Conservation (phyloP, 1,140 invertebrate genomes). For the Riptortus pedestris region DNA sequence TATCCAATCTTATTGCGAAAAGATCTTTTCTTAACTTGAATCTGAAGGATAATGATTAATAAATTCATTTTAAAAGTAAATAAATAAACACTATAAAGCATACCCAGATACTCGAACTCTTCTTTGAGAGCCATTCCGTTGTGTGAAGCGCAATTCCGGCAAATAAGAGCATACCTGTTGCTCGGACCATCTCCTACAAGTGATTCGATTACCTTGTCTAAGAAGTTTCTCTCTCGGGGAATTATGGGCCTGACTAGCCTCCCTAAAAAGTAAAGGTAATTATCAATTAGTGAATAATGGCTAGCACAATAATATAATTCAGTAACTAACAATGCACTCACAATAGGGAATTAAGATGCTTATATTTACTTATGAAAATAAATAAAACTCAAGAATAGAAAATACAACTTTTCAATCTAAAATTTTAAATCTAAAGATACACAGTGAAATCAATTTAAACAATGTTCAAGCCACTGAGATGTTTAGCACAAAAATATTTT, state of each 20-base stretch:
- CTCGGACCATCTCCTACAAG: conserved; percentile 89
- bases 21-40: too few species aligned
- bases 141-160: conserved; percentile 76
- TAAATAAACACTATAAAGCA: conserved; percentile 32
- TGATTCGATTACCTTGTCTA: conserved; percentile 88
- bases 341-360: background rate
- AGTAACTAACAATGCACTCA: background rate
- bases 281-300: too few species aligned
- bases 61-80: too few species aligned
- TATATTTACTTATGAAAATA: too few species aligned
- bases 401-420: too few species aligned
- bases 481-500: too few species aligned
- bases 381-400: too few species aligned
- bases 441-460: too few species aligned
- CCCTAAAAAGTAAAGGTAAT: conserved; percentile 18
- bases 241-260: conserved; percentile 41
- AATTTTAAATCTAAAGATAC: too few species aligned
- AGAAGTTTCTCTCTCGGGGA: conserved; percentile 49
- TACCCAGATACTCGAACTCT: conserved; percentile 87
- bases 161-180: conserved; percentile 90
- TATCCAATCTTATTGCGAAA: too few species aligned
- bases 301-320: background rate
- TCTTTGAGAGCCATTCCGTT: conserved; percentile 96
- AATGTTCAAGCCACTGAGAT: too few species aligned
- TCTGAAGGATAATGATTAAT: too few species aligned